These are phyloP conservation scores for Orthonevra nobilis DNA, from an alignment of 2,888 invertebrate genomes.

Conservation along the genomic window DNA sequence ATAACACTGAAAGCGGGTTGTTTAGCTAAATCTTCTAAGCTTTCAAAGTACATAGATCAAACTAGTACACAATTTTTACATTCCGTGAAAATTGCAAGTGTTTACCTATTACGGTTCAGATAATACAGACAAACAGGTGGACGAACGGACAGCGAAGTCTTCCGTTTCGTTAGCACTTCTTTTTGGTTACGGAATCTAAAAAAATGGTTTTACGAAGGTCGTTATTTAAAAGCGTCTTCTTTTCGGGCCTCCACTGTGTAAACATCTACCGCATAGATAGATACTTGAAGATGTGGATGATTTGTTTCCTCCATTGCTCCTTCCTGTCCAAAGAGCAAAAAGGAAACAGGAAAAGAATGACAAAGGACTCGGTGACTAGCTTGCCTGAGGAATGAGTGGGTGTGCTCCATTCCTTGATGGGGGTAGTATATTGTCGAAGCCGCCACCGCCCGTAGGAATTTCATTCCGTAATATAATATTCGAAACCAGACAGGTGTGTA, in stretches of 20 bases:
- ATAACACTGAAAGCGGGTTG: too few species aligned
- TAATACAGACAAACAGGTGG: too few species aligned
- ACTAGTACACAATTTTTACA: too few species aligned
- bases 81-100: too few species aligned
- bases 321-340: slow-evolving; percentile 12
- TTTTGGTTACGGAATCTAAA: too few species aligned
- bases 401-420: neutral
- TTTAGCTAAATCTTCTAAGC: too few species aligned
- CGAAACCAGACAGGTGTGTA: slow-evolving; percentile 79
- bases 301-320: slow-evolving; percentile 43
- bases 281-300: slow-evolving; percentile 41
- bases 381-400: slow-evolving; percentile 9
- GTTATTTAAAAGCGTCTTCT: too few species aligned
- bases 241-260: slow-evolving; percentile 16
- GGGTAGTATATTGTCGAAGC: slow-evolving; percentile 21
- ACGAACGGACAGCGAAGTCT: too few species aligned
- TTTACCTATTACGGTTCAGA: too few species aligned
- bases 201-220: too few species aligned
- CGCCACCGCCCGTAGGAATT: slow-evolving; percentile 57
- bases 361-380: slow-evolving; percentile 49
- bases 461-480: slow-evolving; percentile 71
- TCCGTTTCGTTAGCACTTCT: too few species aligned
- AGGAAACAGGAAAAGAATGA: slow-evolving; percentile 57
- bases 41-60: too few species aligned
- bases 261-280: slow-evolving; percentile 29